These are phyloP conservation scores for Asbolus verrucosus DNA, from an alignment of 1,140 invertebrate genomes.

Conservation along the genomic window DNA sequence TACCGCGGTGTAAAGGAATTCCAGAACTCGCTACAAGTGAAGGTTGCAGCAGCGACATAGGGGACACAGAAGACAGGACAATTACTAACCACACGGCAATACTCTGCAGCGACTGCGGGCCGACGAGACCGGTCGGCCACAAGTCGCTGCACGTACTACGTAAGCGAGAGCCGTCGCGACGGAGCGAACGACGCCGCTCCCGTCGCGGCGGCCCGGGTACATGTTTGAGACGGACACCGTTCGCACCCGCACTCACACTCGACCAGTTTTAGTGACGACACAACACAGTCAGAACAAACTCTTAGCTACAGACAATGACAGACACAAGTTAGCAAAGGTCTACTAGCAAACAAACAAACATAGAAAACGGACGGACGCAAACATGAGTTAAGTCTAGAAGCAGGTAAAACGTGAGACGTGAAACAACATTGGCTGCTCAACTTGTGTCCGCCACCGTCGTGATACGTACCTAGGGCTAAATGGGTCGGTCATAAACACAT, in stretches of 20 bases:
- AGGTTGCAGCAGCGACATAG: constrained; percentile 77
- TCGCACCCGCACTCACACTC: constrained; percentile 52
- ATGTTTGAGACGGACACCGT: constrained; percentile 34
- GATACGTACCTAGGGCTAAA: constrained; percentile 63
- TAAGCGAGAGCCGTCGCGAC: constrained; percentile 49
- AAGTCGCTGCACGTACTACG: constrained; percentile 54
- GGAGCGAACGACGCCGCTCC: not conserved
- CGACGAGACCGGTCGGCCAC: not conserved
- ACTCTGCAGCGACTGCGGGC: constrained; percentile 64
- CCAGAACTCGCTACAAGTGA: constrained; percentile 92
- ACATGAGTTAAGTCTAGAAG: constrained; percentile 41
- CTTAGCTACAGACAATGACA: constrained; percentile 65
- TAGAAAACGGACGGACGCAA: constrained; percentile 46
- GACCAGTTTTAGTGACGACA: constrained; percentile 61
- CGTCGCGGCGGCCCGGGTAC: constrained; percentile 19
- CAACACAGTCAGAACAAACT: constrained; percentile 61
- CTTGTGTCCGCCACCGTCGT: constrained; percentile 70
- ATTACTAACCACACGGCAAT: constrained; percentile 77
- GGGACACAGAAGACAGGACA: constrained; percentile 80
- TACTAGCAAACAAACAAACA: constrained; percentile 60
- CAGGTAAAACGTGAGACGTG: not conserved
- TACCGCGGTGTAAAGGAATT: constrained; percentile 97
- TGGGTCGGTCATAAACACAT: constrained; percentile 36
- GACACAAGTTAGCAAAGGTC: constrained; percentile 64
- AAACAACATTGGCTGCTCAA: constrained; percentile 63